These are phyloP conservation scores for Brachystomella parvula DNA, from an alignment of 1,140 invertebrate genomes.

Conservation along the genomic window DNA sequence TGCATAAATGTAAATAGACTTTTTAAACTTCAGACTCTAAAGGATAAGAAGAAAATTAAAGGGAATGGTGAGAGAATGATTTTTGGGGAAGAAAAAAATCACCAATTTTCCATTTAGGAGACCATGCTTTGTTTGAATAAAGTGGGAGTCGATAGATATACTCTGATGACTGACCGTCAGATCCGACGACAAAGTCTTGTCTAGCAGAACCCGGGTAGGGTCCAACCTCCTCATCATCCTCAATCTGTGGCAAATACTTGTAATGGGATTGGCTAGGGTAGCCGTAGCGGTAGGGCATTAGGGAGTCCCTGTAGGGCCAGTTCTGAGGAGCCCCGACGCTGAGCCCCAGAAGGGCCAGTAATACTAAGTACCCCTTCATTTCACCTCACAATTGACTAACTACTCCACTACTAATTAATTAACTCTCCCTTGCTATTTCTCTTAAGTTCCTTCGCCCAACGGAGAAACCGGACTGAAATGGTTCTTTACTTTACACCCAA, in stretches of 20 bases:
- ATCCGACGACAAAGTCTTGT: conserved; percentile 22
- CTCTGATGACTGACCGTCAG: conserved; percentile 9
- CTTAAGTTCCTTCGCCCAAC: not conserved
- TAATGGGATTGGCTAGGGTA: conserved; percentile 30
- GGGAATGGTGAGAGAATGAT: not conserved
- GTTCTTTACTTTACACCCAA: not conserved
- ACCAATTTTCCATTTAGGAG: conserved; percentile 1
- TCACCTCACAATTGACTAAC: not conserved
- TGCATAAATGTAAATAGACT: not conserved
- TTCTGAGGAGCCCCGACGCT: conserved; percentile 13
- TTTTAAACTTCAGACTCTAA: not conserved
- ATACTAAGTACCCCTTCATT: conserved; percentile 11
- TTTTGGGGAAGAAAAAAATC: too few relatives aligned
- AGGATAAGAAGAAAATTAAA: not conserved
- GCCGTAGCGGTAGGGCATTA: conserved; percentile 34
- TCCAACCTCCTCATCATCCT: conserved; percentile 31
- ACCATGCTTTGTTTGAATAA: not conserved
- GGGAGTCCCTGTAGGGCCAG: conserved; percentile 32
- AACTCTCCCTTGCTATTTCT: not conserved
- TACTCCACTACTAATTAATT: not conserved
- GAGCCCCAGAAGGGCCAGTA: conserved; percentile 20
- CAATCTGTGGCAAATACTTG: conserved; percentile 28
- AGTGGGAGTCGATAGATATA: not conserved
- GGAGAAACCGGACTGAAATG: not conserved
- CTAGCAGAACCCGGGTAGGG: conserved; percentile 12